Evolutionary conservation across 2,113 vertebrate species (phyloP), one percentile per base, ranked within the genome.

Genomic region (Gavia stellata): DNA sequence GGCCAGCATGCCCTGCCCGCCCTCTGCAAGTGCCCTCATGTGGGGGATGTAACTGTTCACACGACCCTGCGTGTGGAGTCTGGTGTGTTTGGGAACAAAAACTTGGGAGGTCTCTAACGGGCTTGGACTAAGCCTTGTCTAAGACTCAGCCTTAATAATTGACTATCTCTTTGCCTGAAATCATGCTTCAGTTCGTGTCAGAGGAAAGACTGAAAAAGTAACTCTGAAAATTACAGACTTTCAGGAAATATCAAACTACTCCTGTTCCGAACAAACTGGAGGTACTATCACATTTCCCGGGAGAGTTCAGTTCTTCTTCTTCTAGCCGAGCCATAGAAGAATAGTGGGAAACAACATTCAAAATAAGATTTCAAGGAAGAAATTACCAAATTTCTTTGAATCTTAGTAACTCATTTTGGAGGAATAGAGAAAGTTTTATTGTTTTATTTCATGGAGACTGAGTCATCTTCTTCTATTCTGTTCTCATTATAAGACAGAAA

Each of bases 31-130:
- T 72, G 81, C 84, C 92, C 84, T 61, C 36, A 12, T 6, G 40
- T 25, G 44, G 8, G 33, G 31, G 82, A 42, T 66, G 75, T 42
- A 5, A 59, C 63, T 1, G 1, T 97, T 97, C 95, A 79, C 96
- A 96, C 5, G 90, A 91, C 93, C 96, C 95, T 0, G 10, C 0
- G 0, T 95, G 90, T 81, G 91, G 78, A 96, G 89, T 78, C 96
- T 61, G 40, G 7, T 40, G 18, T 19, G 28, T 49, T 67, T 63
- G n/a, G 80, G 45, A 91, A 82, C 62, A 80, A 50, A 92, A 95
- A 82, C 90, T 85, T 97, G 96, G 96, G 94, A 97, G 96, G 96
- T 96, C 94, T 96, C 50, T 91, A 5, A 93, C 23, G 24, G 81
- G 58, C 81, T 94, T 94, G 91, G 92, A 88, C 58, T 78, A 66